These are phyloP conservation scores for Timema cristinae DNA, from an alignment of 2,888 invertebrate species.

Conservation along the genomic window DNA sequence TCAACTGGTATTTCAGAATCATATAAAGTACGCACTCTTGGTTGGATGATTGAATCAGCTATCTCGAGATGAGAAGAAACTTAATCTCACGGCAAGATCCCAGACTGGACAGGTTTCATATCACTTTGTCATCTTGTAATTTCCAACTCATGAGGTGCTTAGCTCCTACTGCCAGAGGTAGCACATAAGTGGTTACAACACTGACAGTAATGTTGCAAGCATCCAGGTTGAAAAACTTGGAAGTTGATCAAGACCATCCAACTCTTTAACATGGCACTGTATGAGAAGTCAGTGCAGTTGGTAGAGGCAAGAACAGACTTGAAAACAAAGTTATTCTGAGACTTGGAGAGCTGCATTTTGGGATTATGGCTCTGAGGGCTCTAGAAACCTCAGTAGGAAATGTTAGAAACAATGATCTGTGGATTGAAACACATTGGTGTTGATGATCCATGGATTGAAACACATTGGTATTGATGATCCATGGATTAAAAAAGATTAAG, in stretches of 20 bases:
- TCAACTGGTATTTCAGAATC: not conserved
- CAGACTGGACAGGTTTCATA: not conserved
- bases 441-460: no score
- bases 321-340: not conserved
- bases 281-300: not conserved
- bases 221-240: not conserved
- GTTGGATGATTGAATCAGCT: not conserved
- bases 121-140: not conserved
- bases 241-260: not conserved
- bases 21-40: not conserved
- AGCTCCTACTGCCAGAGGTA: not conserved
- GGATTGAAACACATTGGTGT: constrained; percentile 28
- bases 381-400: constrained; percentile 26
- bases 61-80: not conserved
- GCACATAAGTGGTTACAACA: not conserved
- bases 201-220: constrained; percentile 10
- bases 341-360: not conserved
- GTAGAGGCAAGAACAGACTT: not conserved
- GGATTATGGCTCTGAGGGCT: constrained; percentile 19
- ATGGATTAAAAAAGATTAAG: constrained; percentile 26
- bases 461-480: constrained; percentile 25
- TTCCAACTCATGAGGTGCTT: not conserved
- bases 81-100: not conserved
- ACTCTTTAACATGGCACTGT: not conserved
- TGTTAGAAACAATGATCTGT: constrained; percentile 26